Evolutionary conservation across 2,797 vertebrate genomes (phyloP).

Genomic region (Chiroxiphia lanceolata): DNA sequence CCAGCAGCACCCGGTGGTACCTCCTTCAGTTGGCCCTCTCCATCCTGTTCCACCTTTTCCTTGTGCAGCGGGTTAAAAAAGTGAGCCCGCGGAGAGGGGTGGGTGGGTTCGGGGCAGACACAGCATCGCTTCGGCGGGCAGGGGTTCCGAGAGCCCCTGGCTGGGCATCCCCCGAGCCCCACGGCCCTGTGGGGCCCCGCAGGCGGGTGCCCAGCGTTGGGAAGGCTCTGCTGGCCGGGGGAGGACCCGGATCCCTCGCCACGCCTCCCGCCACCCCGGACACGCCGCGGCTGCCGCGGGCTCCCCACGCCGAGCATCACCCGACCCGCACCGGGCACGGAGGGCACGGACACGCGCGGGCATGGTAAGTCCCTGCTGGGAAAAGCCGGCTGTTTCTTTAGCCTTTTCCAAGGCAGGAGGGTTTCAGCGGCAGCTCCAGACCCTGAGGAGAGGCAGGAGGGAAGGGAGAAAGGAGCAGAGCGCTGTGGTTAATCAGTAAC

Average conservation of each 20-base stretch:
- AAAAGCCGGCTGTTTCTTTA: background rate
- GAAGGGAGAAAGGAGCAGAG: background rate
- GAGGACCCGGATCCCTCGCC: background rate
- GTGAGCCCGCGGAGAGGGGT: accelerated
- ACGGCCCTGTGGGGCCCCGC: accelerated
- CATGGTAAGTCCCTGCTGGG: constrained; percentile 37
- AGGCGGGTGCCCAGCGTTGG: accelerated
- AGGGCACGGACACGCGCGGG: background rate
- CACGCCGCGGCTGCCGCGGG: background rate
- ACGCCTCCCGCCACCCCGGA: background rate
- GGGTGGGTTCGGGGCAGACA: accelerated
- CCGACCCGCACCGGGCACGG: background rate
- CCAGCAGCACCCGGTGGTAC: background rate
- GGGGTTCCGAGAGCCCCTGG: too few species aligned
- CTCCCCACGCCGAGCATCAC: background rate
- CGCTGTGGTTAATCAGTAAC: constrained; percentile 41
- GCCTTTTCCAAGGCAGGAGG: accelerated
- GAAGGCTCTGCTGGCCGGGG: background rate
- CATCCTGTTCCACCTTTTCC: background rate
- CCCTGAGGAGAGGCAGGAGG: background rate
- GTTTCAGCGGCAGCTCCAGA: background rate
- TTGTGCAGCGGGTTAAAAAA: background rate
- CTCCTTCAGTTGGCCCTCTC: accelerated
- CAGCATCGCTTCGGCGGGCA: accelerated
- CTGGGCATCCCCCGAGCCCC: background rate